Evolutionary conservation across 2,113 vertebrate genomes (phyloP), one percentile per base, ranked within the genome.

Genomic region (Oplegnathus fasciatus): DNA sequence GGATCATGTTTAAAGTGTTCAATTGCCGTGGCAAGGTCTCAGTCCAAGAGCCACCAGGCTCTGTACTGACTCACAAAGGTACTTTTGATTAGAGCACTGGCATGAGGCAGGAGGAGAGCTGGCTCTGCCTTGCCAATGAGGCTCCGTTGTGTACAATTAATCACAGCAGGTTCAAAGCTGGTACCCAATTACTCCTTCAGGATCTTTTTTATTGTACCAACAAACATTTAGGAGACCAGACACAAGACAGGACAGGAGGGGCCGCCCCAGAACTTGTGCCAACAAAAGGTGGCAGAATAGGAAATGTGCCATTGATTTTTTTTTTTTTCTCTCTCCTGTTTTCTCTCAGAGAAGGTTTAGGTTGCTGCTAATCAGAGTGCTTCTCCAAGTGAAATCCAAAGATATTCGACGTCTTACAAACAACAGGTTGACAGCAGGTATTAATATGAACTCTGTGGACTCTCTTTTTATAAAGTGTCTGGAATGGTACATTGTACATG

Each of bases 51-150:
- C 22, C 34, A 68, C 60, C 76, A 8, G 44, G 61, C 83, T 89
- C 67, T 77, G 65, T 46, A 68, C 80, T 26, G 50, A 73, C 73
- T 78, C 78, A 82, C 88, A 90, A 84, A 92, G 88, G 70, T 91
- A 87, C 71, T 93, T 95, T 93, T 94, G 85, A 93, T 82, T 78
- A 82, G 34, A 67, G 66, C n/a, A 15, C 13, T 83, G 82, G 86
- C 89, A 84, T 30, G 70, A 79, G 78, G 71, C 58, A 5, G 65
- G 10, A n/a, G 32, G 54, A 90, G 70, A 78, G 71, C 84, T 73
- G 84, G 79, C 57, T 76, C 78, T 84, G 89, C 78, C 60, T 82
- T 44, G 62, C 66, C 86, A 91, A 83, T 82, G 83, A 92, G 80
- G 9, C 83, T 86, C 78, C 40, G 82, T 83, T 65, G 71, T 86